Base-by-base conservation (phyloP, 2,888 invertebrate genomes). In the Ectemnius cavifrons region DNA sequence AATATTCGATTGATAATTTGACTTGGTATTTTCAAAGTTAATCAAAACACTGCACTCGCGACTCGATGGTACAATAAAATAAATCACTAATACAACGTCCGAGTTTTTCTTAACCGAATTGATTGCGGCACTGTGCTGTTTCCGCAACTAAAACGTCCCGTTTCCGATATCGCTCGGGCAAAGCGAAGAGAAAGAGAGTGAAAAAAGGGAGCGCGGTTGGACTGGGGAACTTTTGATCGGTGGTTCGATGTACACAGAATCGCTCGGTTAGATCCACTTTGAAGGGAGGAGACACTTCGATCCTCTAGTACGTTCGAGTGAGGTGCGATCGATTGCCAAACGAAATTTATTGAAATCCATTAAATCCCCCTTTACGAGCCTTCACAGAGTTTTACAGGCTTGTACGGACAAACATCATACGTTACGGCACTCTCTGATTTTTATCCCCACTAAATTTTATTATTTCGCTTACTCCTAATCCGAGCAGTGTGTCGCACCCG, bases 321-420 rank as follows among this genome's bases (percentile, higher is more conserved):
- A 58, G 45, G 11, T 60, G 47, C 71, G 52, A 52, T 52, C 52
- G 16, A 52, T 52, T 14, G 2, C 52, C 52, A 52, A 14, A 13
- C 3, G 52, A 52, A 70, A 70, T 70, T 73, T 73, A 73, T 73
- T 60, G 70, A 61, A 70, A 65, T 58, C 61, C 57, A 70, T 73
- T 73, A 73, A 73, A 73, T 37, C 46, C 45, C 57, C 60, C 14
- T 67, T 59, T 60, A 69, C 56, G 27, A 59, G 18, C 27, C 60
- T 72, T 60, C 59, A 58, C 58, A 52, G 45, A 46, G 28, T 62
- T 58, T 57, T 49, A n/a, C 56, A 14, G 67, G 37, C 49, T 18
- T 23, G 16, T 65, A 47, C 20, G 20, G 23, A 27, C 23, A 52
- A 67, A 67, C 59, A 67, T 49, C 52, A 67, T 28, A 23, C 18